These are phyloP conservation scores for Notiomystis cincta DNA, from an alignment of 2,113 vertebrate species.

Conservation along the genomic window DNA sequence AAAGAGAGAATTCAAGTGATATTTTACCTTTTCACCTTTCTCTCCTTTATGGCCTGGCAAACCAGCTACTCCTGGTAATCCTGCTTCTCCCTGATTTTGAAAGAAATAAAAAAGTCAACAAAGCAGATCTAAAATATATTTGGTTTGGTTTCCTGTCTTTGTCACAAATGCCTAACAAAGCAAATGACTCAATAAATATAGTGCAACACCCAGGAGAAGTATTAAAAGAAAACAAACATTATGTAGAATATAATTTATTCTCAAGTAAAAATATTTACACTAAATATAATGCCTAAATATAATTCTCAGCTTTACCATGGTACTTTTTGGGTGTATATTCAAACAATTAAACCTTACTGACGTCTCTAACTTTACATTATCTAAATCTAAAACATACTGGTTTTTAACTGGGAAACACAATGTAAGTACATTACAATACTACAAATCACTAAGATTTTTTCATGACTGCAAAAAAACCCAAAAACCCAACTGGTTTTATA, in stretches of 20 bases:
- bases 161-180: neutral
- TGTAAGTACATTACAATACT: neutral
- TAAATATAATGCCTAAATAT: neutral
- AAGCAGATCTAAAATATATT: neutral
- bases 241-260: neutral
- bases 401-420: neutral
- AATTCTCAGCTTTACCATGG: neutral
- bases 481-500: neutral
- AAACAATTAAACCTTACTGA: neutral
- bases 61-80: conserved; percentile 74
- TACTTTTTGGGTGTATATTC: neutral
- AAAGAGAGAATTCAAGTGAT: neutral
- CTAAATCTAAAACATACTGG: neutral
- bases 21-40: conserved; percentile 82
- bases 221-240: neutral
- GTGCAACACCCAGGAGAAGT: neutral
- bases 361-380: neutral
- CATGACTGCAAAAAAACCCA: neutral
- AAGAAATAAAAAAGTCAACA: neutral
- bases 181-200: neutral
- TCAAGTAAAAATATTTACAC: neutral
- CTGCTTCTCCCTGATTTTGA: conserved; percentile 80
- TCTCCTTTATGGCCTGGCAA: conserved; percentile 80
- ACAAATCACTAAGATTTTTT: neutral
- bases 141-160: neutral